phyloP scores from a whole-genome alignment of 2,888 invertebrate genomes.

The Campoletis raptor region DNA sequence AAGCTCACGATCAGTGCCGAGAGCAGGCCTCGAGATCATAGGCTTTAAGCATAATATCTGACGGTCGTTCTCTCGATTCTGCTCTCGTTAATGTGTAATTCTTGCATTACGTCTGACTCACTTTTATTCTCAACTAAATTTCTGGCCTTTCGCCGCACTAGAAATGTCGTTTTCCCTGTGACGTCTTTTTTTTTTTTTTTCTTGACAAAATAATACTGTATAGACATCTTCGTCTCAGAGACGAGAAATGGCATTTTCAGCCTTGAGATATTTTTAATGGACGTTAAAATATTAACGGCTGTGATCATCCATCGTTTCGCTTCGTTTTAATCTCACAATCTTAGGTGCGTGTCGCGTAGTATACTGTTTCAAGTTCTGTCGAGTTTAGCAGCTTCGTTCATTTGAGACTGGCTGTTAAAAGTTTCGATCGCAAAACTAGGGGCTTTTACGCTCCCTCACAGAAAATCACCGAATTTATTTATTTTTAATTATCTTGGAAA shows the following conservation, averaged over 20 bases:
- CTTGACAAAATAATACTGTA: neutral
- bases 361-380: neutral
- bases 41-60: no score
- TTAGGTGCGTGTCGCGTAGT: neutral
- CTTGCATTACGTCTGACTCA: neutral
- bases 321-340: neutral
- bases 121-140: constrained; percentile 18
- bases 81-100: neutral
- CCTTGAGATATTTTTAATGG: constrained; percentile 39
- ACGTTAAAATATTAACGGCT: neutral
- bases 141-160: neutral
- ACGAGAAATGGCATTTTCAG: neutral
- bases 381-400: neutral
- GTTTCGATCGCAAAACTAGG: no score
- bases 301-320: neutral
- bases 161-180: neutral
- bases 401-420: neutral
- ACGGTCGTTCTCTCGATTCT: neutral
- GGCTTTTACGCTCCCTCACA: neutral
- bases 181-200: neutral
- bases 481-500: neutral
- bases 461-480: neutral
- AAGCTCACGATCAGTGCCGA: neutral
- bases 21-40: neutral
- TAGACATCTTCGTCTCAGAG: constrained; percentile 12